Evolutionary conservation across 2,113 vertebrate species (phyloP), one percentile per base, ranked within the genome.

Genomic region (Gambusia affinis): DNA sequence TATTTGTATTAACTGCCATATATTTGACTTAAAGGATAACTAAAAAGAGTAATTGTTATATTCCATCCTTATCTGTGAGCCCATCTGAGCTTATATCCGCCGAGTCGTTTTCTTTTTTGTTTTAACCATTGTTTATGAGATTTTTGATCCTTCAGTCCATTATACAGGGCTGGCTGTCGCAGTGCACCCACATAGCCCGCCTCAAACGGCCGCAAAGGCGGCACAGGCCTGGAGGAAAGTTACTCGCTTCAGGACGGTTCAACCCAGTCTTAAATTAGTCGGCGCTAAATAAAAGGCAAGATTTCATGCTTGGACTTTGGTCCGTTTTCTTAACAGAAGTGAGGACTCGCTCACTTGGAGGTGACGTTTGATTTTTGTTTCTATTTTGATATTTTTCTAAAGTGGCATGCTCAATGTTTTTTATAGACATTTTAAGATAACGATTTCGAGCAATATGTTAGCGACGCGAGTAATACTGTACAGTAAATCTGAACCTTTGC

Each of bases 361-460:
- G 73, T 64, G 81, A 51, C 60, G 66, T 47, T 77, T 29, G 39
- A 72, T 54, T 84, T 77, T 81, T 74, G 27, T 88, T 89, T 88
- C 84, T 83, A 86, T 91, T 92, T 92, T 89, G 85, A 90, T 92
- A 90, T 91, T 93, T 93, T 93, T 92, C 89, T 92, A 92, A 90
- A 89, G 64, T 67, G 65, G 70, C 1, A 64, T 84, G 70, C 87
- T 84, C 28, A 80, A 68, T 69, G 3, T n/a, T 87, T 91, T 88
- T 90, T 90, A 82, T 87, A 91, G 76, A 75, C 65, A 84, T 80
- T 85, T 82, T 66, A 82, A 89, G 86, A 87, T 81, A 85, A 87
- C 78, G 86, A 69, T 83, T 83, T 44, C 79, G 88, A 89, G 89
- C 83, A 85, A 89, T 84, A 90, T 72, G 83, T 82, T 54, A 79